These are phyloP conservation scores for Propithecus perrieri DNA, from an alignment of 2,797 vertebrate species.

Conservation along the genomic window DNA sequence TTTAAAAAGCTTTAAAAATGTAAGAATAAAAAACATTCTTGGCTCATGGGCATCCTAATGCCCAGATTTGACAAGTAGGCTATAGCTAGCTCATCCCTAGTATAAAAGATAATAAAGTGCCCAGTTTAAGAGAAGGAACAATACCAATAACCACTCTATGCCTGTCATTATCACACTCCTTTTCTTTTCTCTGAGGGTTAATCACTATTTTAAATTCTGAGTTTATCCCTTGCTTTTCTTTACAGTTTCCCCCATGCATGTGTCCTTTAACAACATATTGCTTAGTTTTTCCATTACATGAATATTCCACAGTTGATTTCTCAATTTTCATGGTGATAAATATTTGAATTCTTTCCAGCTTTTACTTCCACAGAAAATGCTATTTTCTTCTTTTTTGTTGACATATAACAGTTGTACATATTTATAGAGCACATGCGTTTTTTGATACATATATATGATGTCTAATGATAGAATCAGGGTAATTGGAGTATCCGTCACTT, in stretches of 20 bases:
- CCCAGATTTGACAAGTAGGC: neutral
- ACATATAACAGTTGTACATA: neutral
- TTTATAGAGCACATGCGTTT: neutral
- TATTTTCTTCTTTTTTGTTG: neutral
- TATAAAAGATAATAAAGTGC: neutral
- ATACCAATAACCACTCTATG: neutral
- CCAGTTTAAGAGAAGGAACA: neutral
- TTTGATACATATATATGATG: neutral
- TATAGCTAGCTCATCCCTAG: neutral
- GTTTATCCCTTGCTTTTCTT: neutral
- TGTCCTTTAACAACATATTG: neutral
- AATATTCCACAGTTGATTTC: neutral
- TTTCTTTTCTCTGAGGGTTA: neutral
- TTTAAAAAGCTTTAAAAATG: neutral
- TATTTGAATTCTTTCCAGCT: neutral
- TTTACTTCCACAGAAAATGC: neutral
- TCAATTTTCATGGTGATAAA: neutral
- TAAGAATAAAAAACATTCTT: neutral
- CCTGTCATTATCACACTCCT: neutral
- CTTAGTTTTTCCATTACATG: neutral
- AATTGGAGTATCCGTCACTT: neutral
- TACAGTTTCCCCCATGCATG: neutral
- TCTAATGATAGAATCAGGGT: neutral
- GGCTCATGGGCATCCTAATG: neutral
- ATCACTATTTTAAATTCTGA: neutral